These are phyloP conservation scores for Rotaria sp. DNA, from an alignment of 2,888 invertebrate species.

Conservation along the genomic window DNA sequence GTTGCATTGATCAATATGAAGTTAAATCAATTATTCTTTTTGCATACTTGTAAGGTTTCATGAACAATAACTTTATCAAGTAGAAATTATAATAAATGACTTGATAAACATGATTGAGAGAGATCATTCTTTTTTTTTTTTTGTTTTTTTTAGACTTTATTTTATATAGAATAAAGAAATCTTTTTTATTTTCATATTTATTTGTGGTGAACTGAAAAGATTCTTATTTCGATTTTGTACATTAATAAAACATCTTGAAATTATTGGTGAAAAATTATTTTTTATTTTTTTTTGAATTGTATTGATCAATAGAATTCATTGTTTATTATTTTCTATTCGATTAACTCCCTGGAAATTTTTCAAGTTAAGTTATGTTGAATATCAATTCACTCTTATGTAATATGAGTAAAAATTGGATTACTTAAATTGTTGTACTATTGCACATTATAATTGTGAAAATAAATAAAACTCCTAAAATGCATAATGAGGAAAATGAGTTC, in stretches of 20 bases:
- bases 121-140: too few species aligned
- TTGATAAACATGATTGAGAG: neutral
- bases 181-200: too few species aligned
- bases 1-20: neutral
- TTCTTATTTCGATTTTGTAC: too few species aligned
- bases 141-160: too few species aligned
- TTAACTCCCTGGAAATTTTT: neutral
- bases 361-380: neutral
- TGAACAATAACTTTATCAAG: neutral
- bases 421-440: neutral
- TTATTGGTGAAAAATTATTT: too few species aligned
- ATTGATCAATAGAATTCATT: too few species aligned
- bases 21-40: neutral
- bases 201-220: too few species aligned
- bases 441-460: neutral
- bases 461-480: neutral
- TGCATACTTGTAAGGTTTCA: neutral
- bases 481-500: neutral
- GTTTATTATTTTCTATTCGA: neutral
- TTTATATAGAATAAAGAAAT: too few species aligned
- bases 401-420: neutral
- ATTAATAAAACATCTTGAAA: neutral
- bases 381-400: neutral
- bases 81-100: neutral
- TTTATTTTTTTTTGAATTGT: too few species aligned